A percentile compares a stretch with the other conserved stretches of the same genome.
These are phyloP conservation scores for Argyresthia albistria DNA, from an alignment of 2,888 invertebrate genomes.

Conservation along the genomic window DNA sequence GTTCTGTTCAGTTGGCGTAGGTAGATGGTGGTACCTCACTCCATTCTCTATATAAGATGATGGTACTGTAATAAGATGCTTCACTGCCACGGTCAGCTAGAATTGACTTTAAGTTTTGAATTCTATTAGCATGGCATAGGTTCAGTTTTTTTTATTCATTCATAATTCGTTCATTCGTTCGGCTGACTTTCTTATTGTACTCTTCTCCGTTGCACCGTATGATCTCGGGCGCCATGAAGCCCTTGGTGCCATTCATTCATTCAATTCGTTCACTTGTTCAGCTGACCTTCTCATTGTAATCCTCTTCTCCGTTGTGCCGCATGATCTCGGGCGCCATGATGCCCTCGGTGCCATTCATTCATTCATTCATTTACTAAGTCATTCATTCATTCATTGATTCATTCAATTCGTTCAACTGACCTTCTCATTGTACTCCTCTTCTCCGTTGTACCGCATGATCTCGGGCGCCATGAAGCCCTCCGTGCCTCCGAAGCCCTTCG, in stretches of 20 bases:
- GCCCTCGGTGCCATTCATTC: conserved; percentile 99
- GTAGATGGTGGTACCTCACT: too few relatives aligned
- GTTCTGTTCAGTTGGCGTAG: too few relatives aligned
- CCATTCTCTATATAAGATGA: too few relatives aligned
- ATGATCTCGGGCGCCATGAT: conserved; percentile 99
- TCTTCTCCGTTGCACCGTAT: conserved; percentile 99
- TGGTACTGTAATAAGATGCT: too few relatives aligned
- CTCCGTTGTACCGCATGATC: conserved; percentile 98
- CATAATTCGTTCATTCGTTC: too few relatives aligned
- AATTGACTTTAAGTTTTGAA: too few relatives aligned
- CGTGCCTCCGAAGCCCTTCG: conserved; percentile 98
- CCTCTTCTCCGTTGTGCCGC: conserved; percentile 98
- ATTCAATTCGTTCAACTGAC: too few relatives aligned
- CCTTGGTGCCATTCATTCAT: conserved; percentile 99
- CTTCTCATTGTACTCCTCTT: conserved; percentile 98
- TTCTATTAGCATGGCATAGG: too few relatives aligned
- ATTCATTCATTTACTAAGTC: conserved; percentile 67
- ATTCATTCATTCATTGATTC: too few relatives aligned
- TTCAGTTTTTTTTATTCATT: too few relatives aligned
- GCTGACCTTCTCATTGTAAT: conserved; percentile 94
- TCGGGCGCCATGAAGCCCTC: conserved; percentile 99
- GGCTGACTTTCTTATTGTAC: conserved; percentile 93
- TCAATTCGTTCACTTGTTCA: too few relatives aligned
- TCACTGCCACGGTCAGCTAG: too few relatives aligned
- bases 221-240: conserved; percentile 99